Evolutionary conservation across 2,113 vertebrate genomes (phyloP).

Genomic region (Aramus guarauna): DNA sequence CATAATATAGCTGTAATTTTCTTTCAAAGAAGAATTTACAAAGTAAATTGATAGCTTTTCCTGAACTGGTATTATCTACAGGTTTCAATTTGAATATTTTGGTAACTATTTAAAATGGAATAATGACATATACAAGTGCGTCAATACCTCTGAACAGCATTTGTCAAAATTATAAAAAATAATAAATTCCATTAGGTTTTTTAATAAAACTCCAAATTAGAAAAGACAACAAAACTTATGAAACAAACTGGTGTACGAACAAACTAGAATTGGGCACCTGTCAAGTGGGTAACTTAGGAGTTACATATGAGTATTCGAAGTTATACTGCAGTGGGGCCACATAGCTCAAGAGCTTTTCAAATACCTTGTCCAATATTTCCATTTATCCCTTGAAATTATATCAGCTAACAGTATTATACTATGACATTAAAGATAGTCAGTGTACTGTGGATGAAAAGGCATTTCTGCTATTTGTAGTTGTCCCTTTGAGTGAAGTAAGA

Average conservation of each 20-base stretch:
- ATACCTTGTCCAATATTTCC: not conserved
- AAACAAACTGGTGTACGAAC: not conserved
- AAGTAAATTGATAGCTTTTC: not conserved
- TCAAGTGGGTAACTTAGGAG: not conserved
- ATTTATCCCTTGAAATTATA: not conserved
- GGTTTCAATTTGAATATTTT: not conserved
- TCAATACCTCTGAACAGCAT: not conserved
- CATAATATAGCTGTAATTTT: not conserved
- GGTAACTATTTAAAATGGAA: not conserved
- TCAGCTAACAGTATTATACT: not conserved
- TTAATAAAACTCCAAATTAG: not conserved
- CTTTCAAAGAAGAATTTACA: not conserved
- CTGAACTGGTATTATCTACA: not conserved
- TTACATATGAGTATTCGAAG: not conserved
- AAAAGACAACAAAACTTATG: not conserved
- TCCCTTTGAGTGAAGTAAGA: not conserved
- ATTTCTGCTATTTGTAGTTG: not conserved
- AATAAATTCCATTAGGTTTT: not conserved
- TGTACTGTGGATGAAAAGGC: not conserved
- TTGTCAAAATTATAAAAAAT: not conserved
- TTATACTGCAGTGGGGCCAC: too few species aligned
- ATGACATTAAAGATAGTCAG: not conserved
- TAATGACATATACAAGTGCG: not conserved
- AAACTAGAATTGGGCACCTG: not conserved
- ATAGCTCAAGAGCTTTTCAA: not conserved